Percentiles rank a stretch among this genome's conserved stretches.
These are phyloP conservation scores for Neogale vison DNA, from an alignment of 2,113 vertebrate genomes.

Conservation along the genomic window DNA sequence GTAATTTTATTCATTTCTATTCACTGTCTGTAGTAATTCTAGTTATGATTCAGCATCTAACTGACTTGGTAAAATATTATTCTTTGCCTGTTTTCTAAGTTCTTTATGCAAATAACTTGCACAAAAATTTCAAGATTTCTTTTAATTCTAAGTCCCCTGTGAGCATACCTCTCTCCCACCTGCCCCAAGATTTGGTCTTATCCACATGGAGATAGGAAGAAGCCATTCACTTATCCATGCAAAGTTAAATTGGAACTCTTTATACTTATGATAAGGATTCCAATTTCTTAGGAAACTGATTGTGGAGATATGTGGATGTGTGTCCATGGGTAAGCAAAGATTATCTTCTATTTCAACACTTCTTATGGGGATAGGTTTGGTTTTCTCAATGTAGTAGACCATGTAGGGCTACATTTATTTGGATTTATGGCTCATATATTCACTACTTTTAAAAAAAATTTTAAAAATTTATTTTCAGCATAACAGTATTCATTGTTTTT, in stretches of 20 bases:
- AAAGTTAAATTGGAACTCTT: background rate
- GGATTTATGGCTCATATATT: background rate
- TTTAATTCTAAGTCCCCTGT: background rate
- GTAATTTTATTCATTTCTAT: background rate
- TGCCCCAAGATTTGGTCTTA: background rate
- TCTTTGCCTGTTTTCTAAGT: background rate
- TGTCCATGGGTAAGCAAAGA: background rate
- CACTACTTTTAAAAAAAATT: background rate
- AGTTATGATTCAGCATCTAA: background rate
- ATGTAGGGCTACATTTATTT: background rate
- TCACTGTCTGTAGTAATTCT: background rate
- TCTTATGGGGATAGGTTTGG: background rate
- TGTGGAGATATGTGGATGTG: background rate
- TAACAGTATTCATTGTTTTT: too few relatives aligned
- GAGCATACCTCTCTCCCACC: background rate
- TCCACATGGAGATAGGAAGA: background rate
- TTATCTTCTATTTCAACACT: background rate
- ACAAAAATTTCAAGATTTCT: background rate
- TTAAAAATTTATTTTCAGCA: too few relatives aligned
- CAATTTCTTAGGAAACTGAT: background rate
- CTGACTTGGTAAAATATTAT: background rate
- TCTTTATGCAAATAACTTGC: background rate
- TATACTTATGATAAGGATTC: background rate
- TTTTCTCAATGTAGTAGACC: background rate
- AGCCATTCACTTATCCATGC: background rate